Evolutionary conservation across 2,113 vertebrate genomes (phyloP), one percentile per base, ranked within the genome.

Genomic region (Tiliqua scincoides): DNA sequence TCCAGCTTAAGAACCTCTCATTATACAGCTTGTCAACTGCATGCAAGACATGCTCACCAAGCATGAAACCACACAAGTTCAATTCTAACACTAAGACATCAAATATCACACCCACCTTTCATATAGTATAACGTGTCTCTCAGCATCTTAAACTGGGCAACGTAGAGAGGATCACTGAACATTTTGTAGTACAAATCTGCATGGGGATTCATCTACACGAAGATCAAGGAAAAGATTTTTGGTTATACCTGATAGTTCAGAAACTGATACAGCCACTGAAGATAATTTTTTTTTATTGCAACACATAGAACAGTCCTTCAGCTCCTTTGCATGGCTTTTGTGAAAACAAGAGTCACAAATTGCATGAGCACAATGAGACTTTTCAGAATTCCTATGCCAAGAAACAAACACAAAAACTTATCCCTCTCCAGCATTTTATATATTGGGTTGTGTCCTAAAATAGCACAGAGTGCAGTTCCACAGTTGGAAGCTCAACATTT

Each of bases 61-160:
- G 74, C 37, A 7, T 54, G 65, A 23, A 85, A 85, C 43, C 6
- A 72, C 74, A 75, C n/a, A 40, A 70, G 73, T 70, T 48, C 12
- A 35, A 88, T 78, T 59, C 2, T 21, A 57, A 32, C 79, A 73
- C 2, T 21, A 14, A 77, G 63, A 89, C 79, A 67, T 14, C 54
- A 68, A 37, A 52, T 61, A 85, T 77, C 88, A 6, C 94, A 99
- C 99, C 98, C 94, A 99, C 99, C 98, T 97, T 97, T 98, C 96
- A 99, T 97, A 92, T 98, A 97, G 90, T 99, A 98, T 7, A 99
- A 95, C 0, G 98, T 98, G 92, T 99, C 99, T 62, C 99, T 97
- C 83, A 99, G 96, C 98, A 99, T 99, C 96, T 99, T 99, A 96
- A 99, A 99, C 92, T 98, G 97, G 91, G 98, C 97, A 91, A 99